phyloP scores from a whole-genome alignment of 2,888 invertebrate species.

The Mythimna vitellina region DNA sequence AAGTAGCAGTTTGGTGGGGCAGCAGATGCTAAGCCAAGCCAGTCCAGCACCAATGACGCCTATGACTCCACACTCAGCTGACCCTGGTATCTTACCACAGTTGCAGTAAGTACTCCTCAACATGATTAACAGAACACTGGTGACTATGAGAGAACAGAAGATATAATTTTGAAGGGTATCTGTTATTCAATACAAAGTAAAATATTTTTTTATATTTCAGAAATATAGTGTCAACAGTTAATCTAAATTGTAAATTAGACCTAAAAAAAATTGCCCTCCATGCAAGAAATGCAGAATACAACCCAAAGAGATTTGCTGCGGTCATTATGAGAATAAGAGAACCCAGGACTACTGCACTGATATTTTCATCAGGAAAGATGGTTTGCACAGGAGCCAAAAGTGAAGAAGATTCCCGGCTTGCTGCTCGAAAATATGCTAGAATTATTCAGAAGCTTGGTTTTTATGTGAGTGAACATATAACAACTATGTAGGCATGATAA shows the following conservation, averaged over 20 bases:
- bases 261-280: conserved; percentile 99
- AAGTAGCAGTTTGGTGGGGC: conserved; percentile 89
- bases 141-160: not conserved
- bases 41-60: conserved; percentile 96
- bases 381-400: conserved; percentile 96
- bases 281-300: conserved; percentile 99
- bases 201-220: conserved; percentile 86
- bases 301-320: conserved; percentile 99
- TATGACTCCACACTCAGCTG: conserved; percentile 97
- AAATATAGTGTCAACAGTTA: conserved; percentile 99
- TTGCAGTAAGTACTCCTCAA: conserved; percentile 93
- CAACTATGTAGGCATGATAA: not conserved
- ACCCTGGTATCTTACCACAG: conserved; percentile 98
- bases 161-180: not conserved
- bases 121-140: not conserved
- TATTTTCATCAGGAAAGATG: conserved; percentile 96
- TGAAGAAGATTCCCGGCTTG: conserved; percentile 94
- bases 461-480: conserved; percentile 88
- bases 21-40: conserved; percentile 91
- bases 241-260: conserved; percentile 98
- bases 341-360: conserved; percentile 95
- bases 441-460: conserved; percentile 96
- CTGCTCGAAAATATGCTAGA: conserved; percentile 95
- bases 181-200: not conserved
- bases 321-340: conserved; percentile 99